A percentile compares a stretch with the other conserved stretches of the same genome.
Evolutionary conservation across 2,797 vertebrate genomes (phyloP).

Genomic region (Taeniopygia guttata): DNA sequence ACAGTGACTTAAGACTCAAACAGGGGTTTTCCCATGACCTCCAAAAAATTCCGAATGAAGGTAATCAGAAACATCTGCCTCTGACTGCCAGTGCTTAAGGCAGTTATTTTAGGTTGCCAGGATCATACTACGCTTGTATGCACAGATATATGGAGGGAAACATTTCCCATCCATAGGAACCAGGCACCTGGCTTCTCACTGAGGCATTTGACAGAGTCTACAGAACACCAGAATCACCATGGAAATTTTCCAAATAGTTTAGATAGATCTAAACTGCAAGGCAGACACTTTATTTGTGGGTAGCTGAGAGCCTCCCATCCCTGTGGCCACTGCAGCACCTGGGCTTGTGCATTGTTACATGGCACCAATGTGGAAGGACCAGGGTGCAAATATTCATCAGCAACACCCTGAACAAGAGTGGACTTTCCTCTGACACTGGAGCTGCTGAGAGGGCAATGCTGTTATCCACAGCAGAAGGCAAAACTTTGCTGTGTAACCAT

Average conservation of each 20-base stretch:
- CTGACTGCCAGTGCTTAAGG: neutral
- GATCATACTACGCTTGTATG: neutral
- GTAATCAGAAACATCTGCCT: slow-evolving; percentile 6
- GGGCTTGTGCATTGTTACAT: neutral
- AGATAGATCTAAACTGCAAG: neutral
- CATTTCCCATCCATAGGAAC: neutral
- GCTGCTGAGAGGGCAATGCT: neutral
- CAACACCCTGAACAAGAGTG: neutral
- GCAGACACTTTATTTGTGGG: neutral
- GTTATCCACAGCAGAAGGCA: neutral
- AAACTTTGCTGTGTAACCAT: neutral
- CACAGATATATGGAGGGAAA: neutral
- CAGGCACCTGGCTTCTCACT: neutral
- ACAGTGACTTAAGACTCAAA: neutral
- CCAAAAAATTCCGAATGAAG: neutral
- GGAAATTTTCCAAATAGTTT: neutral
- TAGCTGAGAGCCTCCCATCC: neutral
- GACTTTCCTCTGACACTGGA: neutral
- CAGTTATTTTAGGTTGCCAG: slow-evolving; percentile 14
- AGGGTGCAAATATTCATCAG: neutral
- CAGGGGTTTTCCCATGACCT: neutral
- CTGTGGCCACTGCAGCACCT: neutral
- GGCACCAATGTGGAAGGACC: neutral
- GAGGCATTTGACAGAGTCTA: neutral
- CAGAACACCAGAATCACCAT: neutral